Base-by-base conservation (phyloP, 2,888 invertebrate genomes). In the Lasioglossum pauxillum region DNA sequence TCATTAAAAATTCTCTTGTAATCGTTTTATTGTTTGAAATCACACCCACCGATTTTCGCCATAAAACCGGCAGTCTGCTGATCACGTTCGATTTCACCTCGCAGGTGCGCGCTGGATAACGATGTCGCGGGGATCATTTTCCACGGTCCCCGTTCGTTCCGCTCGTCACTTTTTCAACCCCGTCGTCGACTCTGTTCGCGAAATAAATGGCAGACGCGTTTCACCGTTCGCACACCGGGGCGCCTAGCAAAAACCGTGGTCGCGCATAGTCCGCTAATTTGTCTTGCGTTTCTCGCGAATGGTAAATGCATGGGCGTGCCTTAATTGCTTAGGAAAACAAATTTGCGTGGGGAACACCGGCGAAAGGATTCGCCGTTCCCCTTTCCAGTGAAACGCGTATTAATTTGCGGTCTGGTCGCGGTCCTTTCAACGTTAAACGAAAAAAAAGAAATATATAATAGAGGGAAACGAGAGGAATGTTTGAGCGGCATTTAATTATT, bases 171-270 rank as follows among this genome's bases (percentile, higher is more conserved):
- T 8, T 23, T n/a, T 23, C 53, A 53, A 53, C 23, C 53, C 60
- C 14, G 78, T 49, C 78, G 38, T 35, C n/a, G 78, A 69, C 49
- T 53, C 69, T 49, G 49, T 78, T 49, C 38, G 49, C 27, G 46
- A 71, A 78, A 78, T 78, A 78, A 78, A 78, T 78, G 67, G 46
- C 67, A 12, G 77, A 67, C 38, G 67, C 72, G 72, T 46, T 44
- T 41, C 72, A 23, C 27, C 31, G 19, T 67, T 67, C 35, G 67
- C 67, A 8, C 67, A 31, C 19, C 53, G 23, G 35, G 19, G 8
- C 67, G 4, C 1, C 27, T 19, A 10, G 53, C n/a, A 41, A 75
- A 75, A 41, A 60, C 75, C 57, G 27, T 60, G 41, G 27, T 27
- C 27, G 27, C 60, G 27, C 60, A 60, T 27, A 27, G 49, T 38